These are phyloP conservation scores for Leuciscus idus DNA, from an alignment of 2,113 vertebrate genomes.

Conservation along the genomic window DNA sequence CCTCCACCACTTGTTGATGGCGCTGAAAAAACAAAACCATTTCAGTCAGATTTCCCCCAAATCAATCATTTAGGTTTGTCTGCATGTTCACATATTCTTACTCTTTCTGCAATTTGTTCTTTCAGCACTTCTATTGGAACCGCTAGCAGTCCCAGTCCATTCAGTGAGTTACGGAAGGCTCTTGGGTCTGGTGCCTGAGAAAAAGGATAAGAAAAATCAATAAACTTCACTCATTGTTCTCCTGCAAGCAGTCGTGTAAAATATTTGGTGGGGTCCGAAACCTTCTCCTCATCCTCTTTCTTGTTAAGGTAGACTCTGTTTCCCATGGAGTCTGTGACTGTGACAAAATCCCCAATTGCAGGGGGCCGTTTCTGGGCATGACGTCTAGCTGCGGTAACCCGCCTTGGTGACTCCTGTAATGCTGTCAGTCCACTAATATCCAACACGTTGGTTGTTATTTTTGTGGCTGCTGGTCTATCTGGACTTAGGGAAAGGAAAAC, in stretches of 20 bases:
- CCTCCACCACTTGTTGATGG: constrained; percentile 76
- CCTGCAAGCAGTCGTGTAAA: neutral
- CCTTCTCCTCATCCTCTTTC: constrained; percentile 73
- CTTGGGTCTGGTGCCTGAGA: constrained; percentile 43
- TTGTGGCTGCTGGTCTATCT: constrained; percentile 20
- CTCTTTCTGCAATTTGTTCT: constrained; percentile 84
- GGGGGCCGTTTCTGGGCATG: constrained; percentile 83
- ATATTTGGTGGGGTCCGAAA: constrained; percentile 11
- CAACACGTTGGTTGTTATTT: constrained; percentile 48
- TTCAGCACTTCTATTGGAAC: constrained; percentile 85
- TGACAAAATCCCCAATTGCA: constrained; percentile 87
- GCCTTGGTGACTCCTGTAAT: constrained; percentile 57
- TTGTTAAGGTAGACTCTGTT: constrained; percentile 85
- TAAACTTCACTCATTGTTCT: neutral
- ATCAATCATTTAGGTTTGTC: neutral
- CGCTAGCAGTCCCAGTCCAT: constrained; percentile 82
- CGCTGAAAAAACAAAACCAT: constrained; percentile 70
- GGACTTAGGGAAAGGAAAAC: constrained; percentile 41
- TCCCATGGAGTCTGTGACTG: constrained; percentile 84
- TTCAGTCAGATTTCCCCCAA: neutral
- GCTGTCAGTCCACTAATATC: constrained; percentile 73
- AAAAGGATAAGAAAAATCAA: neutral
- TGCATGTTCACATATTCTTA: constrained; percentile 61
- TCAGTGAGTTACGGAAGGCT: constrained; percentile 67
- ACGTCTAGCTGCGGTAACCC: constrained; percentile 29